Base-by-base conservation (phyloP, 2,113 vertebrate species). In the Mola mola region DNA sequence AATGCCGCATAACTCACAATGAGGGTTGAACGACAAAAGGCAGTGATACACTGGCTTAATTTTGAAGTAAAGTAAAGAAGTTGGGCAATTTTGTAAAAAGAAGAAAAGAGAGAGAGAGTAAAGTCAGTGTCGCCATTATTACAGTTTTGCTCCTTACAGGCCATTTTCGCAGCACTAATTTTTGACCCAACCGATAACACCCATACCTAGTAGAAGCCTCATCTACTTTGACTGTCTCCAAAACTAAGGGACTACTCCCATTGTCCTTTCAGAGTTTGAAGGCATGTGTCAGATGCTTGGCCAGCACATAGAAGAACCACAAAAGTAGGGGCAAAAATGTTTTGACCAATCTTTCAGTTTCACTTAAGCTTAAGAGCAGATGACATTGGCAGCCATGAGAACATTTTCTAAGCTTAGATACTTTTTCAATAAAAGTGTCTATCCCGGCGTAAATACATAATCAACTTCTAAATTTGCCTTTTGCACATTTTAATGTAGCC, bases 11-110 rank as follows among this genome's bases (percentile, higher is more conserved):
- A 85, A 81, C 51, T 84, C 81, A 78, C 44, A 15, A 58, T 78
- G 73, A 67, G 66, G 59, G 65, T 33, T 47, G 66, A 79, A 71
- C 73, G 66, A 84, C 64, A 24, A 73, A 56, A 66, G 63, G 68
- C 42, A 66, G 56, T 78, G 82, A 89, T 81, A 79, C 65, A 87
- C 73, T 82, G 75, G 52, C 73, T 83, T 85, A 42, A 88, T 85
- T 80, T 88, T 70, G 48, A 84, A 12, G 33, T 34, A 2, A 4
- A 33, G 29, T 33, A 33, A 33, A 33, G 8, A 2, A 33, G 29
- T 11, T 33, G n/a, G n/a, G n/a, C n/a, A n/a, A n/a, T 34, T 34
- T 34, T 34, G 12, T 34, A 13, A 4, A 15, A 13, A 9, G 48
- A 57, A 78, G 79, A 78, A 75, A 34, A 53, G 42, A 68, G 44